Evolutionary conservation across 2,113 vertebrate genomes (phyloP).

Genomic region (Hydrolagus affinis): DNA sequence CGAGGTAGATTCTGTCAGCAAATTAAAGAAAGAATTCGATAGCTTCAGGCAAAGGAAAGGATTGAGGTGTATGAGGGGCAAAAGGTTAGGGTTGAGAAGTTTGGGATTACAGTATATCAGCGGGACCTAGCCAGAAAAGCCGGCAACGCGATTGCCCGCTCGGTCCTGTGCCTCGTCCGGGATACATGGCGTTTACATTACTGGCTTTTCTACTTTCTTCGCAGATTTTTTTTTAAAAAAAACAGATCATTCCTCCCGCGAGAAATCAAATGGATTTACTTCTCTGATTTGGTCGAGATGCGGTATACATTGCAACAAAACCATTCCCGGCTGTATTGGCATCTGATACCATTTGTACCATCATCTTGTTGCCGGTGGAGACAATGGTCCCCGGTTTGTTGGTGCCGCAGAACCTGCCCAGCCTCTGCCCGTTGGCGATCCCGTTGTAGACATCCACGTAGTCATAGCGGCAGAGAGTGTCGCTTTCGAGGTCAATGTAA

Average conservation of each 20-base stretch:
- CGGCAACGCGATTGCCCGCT: no score
- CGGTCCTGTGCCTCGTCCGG: no score
- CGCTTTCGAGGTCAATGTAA: conserved; percentile 83
- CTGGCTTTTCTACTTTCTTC: background rate
- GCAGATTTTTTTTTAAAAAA: no score
- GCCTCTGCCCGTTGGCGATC: conserved; percentile 71
- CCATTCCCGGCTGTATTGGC: conserved; percentile 93
- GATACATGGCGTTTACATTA: background rate
- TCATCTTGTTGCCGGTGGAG: conserved; percentile 87
- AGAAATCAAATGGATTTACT: conserved; percentile 56
- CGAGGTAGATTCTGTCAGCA: no score
- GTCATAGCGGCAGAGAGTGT: conserved; percentile 88
- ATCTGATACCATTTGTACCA: conserved; percentile 92
- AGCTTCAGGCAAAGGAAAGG: no score
- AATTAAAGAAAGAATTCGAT: no score
- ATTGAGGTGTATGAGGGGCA: no score
- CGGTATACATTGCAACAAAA: conserved; percentile 84
- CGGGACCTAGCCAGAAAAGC: no score
- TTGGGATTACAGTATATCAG: no score
- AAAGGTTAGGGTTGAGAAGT: no score
- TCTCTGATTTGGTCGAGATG: conserved; percentile 79
- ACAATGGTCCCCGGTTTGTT: conserved; percentile 83
- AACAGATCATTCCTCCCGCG: background rate
- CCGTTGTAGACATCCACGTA: conserved; percentile 88
- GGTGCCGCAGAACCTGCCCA: conserved; percentile 88